These are phyloP conservation scores for Neogobius melanostomus DNA, from an alignment of 2,113 vertebrate species.

Conservation along the genomic window DNA sequence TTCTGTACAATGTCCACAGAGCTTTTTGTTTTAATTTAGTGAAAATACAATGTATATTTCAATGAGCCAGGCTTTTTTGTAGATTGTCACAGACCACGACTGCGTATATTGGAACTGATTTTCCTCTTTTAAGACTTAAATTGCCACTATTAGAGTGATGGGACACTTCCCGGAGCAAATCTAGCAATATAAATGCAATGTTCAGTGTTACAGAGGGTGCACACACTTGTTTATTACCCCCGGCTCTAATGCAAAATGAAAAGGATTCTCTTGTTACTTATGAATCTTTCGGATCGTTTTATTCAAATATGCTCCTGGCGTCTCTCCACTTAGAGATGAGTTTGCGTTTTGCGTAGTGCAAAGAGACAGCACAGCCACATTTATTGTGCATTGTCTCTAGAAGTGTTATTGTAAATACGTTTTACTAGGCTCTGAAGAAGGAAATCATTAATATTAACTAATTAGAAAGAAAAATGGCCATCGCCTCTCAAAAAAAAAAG, in stretches of 20 bases:
- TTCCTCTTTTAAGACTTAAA: conserved; percentile 3
- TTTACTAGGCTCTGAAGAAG: not conserved
- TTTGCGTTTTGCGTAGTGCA: conserved; percentile 4
- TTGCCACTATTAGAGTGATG: conserved; percentile 3
- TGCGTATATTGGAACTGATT: not conserved
- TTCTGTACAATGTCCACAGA: not conserved
- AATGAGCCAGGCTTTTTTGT: not conserved
- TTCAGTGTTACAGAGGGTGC: not conserved
- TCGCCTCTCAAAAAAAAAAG: not conserved
- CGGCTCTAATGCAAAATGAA: conserved; percentile 5
- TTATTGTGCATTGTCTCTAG: not conserved
- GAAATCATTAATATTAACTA: conserved; percentile 2
- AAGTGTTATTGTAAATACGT: not conserved
- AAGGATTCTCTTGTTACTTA: conserved; percentile 6
- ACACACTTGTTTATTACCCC: conserved; percentile 1
- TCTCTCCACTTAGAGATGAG: conserved; percentile 3
- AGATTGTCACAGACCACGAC: not conserved
- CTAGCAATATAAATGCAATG: conserved; percentile 1
- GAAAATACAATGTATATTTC: not conserved
- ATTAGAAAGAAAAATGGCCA: not conserved
- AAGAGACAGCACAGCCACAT: not conserved
- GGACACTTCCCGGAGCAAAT: not conserved
- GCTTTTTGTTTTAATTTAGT: not conserved
- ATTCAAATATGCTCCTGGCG: conserved; percentile 4
- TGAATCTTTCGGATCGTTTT: not conserved